Percentiles rank a stretch among this genome's conserved stretches.
Conservation (phyloP, 2,113 vertebrate species). For the Rhabdornis inornatus region DNA sequence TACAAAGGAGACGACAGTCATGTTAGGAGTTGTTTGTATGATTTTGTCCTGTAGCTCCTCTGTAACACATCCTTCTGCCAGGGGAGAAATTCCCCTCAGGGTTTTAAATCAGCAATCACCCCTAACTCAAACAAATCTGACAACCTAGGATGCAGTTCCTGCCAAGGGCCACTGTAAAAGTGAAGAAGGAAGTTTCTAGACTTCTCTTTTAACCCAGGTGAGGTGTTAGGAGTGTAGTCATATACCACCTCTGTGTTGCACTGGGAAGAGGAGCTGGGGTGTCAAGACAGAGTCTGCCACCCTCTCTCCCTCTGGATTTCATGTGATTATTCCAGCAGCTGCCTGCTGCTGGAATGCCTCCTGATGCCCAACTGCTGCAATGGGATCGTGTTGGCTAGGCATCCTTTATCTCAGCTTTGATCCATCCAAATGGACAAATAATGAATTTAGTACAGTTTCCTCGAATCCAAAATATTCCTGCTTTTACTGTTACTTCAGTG, state of each 20-base stretch:
- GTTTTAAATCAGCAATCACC: neutral
- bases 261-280: neutral
- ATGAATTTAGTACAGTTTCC: neutral
- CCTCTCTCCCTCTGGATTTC: neutral
- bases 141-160: neutral
- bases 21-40: neutral
- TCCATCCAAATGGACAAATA: neutral
- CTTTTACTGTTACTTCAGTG: neutral
- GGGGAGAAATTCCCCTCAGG: neutral
- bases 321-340: neutral
- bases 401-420: neutral
- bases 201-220: neutral
- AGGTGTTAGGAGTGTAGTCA: neutral
- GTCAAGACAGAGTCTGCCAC: neutral
- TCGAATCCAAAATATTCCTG: neutral
- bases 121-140: neutral
- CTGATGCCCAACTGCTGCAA: neutral
- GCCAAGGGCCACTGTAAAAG: neutral
- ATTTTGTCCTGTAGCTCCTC: neutral
- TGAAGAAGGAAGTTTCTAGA: neutral
- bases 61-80: neutral
- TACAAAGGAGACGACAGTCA: neutral
- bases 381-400: accelerated
- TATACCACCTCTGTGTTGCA: neutral
- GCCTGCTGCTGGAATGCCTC: neutral